phyloP scores from a whole-genome alignment of 2,888 invertebrate genomes.

The Zygaena filipendulae region DNA sequence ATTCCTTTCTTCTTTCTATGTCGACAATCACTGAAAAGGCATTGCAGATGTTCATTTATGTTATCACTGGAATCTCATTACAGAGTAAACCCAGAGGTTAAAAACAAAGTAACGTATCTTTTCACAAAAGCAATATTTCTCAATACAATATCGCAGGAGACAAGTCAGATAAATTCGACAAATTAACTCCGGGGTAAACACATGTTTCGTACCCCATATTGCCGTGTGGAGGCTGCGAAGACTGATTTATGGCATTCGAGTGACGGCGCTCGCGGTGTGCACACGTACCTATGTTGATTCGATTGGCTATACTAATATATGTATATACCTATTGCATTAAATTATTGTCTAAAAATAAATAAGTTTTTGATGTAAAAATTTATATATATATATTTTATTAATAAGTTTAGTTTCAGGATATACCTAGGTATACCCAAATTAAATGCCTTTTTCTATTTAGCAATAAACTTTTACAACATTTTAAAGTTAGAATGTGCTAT shows the following conservation, averaged over 20 bases:
- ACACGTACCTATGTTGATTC: constrained; percentile 29
- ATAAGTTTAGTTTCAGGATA: too few relatives aligned
- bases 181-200: constrained; percentile 67
- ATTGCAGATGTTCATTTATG: too few relatives aligned
- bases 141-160: constrained; percentile 48
- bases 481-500: too few relatives aligned
- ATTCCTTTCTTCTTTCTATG: too few relatives aligned
- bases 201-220: constrained; percentile 65
- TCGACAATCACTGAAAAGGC: too few relatives aligned
- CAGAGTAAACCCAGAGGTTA: constrained; percentile 12
- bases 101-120: constrained; percentile 23
- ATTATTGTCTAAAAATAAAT: too few relatives aligned
- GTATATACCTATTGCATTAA: constrained; percentile 17
- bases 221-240: constrained; percentile 57
- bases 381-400: too few relatives aligned
- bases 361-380: too few relatives aligned
- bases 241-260: constrained; percentile 59
- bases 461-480: too few relatives aligned
- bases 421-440: too few relatives aligned
- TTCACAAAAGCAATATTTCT: constrained; percentile 52
- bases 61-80: too few relatives aligned
- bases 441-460: too few relatives aligned
- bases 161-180: constrained; percentile 63
- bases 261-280: constrained; percentile 25
- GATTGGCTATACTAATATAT: constrained; percentile 15